Evolutionary conservation across 2,113 vertebrate genomes (phyloP).

Genomic region (Malurus cyaneus): DNA sequence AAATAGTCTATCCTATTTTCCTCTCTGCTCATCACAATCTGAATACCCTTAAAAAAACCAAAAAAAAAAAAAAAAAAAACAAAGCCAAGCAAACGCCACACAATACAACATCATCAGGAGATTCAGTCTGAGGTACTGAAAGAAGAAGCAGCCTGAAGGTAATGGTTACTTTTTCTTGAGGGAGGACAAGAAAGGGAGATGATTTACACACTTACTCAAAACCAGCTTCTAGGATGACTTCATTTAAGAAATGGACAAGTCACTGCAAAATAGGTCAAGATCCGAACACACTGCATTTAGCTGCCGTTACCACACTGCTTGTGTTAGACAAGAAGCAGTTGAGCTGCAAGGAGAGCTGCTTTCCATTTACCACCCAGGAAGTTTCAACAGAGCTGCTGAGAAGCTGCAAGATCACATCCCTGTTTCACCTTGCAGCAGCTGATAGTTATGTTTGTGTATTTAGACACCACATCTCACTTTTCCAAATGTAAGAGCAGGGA

Average conservation of each 20-base stretch:
- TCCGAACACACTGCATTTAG: background rate
- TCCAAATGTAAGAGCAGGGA: background rate
- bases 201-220: background rate
- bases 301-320: background rate
- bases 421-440: background rate
- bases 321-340: rapidly evolving
- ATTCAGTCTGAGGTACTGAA: background rate
- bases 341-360: background rate
- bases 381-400: background rate
- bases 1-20: background rate
- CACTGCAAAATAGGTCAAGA: background rate
- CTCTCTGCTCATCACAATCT: background rate
- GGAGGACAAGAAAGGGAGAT: background rate
- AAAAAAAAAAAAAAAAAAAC: background rate
- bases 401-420: background rate
- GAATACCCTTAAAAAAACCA: background rate
- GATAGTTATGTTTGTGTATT: background rate
- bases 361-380: background rate
- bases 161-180: background rate
- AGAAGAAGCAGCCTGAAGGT: background rate
- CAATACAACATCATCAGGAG: background rate
- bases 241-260: background rate
- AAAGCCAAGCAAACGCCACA: background rate
- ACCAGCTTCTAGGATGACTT: background rate
- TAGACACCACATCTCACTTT: background rate